These are phyloP conservation scores for Pseudonaja textilis DNA, from an alignment of 2,113 vertebrate species.

Conservation along the genomic window DNA sequence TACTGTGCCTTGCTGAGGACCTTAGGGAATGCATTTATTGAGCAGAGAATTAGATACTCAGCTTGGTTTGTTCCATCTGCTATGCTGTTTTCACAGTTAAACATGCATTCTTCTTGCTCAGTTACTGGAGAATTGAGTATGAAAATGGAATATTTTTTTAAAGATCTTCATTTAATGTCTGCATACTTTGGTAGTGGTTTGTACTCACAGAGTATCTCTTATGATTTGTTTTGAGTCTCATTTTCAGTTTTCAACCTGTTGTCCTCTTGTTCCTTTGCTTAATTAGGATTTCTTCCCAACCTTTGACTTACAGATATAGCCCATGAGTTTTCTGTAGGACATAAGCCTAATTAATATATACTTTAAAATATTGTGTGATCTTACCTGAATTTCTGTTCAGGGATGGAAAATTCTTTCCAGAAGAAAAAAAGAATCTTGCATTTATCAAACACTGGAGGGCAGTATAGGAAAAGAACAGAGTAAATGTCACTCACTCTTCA, in stretches of 20 bases:
- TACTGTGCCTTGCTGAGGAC: not conserved
- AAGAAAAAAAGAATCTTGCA: not conserved
- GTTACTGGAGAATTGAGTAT: not conserved
- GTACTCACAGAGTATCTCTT: not conserved
- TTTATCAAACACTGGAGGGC: not conserved
- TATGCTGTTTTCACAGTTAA: not conserved
- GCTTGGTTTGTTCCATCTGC: not conserved
- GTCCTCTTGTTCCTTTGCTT: not conserved
- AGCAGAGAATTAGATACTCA: not conserved
- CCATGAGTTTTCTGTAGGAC: not conserved
- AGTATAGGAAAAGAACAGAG: not conserved
- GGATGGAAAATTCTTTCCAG: not conserved
- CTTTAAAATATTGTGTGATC: not conserved
- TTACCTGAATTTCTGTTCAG: not conserved
- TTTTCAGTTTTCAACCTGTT: not conserved
- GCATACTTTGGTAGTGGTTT: not conserved
- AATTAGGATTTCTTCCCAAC: not conserved
- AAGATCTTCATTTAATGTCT: not conserved
- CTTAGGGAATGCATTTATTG: not conserved
- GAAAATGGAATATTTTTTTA: not conserved
- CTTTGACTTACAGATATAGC: not conserved
- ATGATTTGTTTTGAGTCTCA: not conserved
- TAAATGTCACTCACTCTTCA: not conserved
- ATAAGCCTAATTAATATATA: not conserved
- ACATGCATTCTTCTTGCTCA: not conserved